phyloP scores from a whole-genome alignment of 2,888 invertebrate genomes.

The Atherix ibis region DNA sequence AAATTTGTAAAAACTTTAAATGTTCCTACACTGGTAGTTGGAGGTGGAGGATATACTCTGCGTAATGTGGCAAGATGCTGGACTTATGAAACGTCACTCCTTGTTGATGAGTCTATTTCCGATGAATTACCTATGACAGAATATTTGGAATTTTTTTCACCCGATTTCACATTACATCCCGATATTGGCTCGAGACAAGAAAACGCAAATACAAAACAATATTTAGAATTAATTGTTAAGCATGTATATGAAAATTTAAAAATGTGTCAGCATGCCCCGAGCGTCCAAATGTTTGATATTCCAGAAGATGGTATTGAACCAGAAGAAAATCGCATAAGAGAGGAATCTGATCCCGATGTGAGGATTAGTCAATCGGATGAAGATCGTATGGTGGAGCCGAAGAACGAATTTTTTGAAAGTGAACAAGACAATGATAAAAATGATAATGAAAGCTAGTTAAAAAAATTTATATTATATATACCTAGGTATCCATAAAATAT shows the following conservation, averaged over 20 bases:
- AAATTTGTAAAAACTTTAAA: slow-evolving; percentile 85
- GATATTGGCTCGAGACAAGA: slow-evolving; percentile 75
- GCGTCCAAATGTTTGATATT: slow-evolving; percentile 94
- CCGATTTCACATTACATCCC: slow-evolving; percentile 91
- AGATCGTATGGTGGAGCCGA: slow-evolving; percentile 66
- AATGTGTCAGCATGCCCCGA: slow-evolving; percentile 84
- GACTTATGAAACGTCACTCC: slow-evolving; percentile 94
- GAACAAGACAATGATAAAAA: slow-evolving; percentile 80
- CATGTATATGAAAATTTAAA: slow-evolving; percentile 86
- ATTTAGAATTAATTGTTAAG: slow-evolving; percentile 78
- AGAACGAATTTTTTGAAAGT: slow-evolving; percentile 80
- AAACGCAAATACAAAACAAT: slow-evolving; percentile 91
- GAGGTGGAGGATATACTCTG: slow-evolving; percentile 73
- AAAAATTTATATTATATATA: too few species aligned
- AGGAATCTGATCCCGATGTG: slow-evolving; percentile 73
- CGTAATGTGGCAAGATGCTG: slow-evolving; percentile 96
- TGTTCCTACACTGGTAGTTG: slow-evolving; percentile 82
- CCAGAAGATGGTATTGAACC: slow-evolving; percentile 67
- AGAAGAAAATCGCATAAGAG: slow-evolving; percentile 46
- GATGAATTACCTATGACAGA: slow-evolving; percentile 93
- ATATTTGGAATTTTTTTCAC: slow-evolving; percentile 93
- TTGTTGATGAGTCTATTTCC: slow-evolving; percentile 83
- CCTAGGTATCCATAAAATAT: too few species aligned
- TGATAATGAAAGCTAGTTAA: slow-evolving; percentile 24
- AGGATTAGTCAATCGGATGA: slow-evolving; percentile 60